phyloP scores from a whole-genome alignment of 1,140 invertebrate genomes.

The Ostrea edulis region DNA sequence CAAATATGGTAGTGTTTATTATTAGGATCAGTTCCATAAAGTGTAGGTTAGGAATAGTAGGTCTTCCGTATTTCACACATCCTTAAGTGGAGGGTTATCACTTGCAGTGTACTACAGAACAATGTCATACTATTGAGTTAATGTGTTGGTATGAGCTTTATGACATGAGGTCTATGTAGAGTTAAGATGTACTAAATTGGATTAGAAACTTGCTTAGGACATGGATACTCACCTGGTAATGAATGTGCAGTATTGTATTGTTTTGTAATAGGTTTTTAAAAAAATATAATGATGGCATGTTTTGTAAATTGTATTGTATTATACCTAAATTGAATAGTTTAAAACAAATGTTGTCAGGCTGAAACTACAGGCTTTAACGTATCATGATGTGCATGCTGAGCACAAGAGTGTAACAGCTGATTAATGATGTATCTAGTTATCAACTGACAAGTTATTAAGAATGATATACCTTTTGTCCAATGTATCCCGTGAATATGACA shows the following conservation, averaged over 20 bases:
- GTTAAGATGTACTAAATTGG: not conserved
- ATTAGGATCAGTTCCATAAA: not conserved
- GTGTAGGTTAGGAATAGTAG: not conserved
- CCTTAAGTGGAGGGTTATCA: conserved; percentile 14
- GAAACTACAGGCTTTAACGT: not conserved
- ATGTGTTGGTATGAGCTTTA: not conserved
- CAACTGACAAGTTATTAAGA: not conserved
- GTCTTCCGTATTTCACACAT: conserved; percentile 38
- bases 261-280: too few relatives aligned
- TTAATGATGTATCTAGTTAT: not conserved
- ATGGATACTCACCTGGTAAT: not conserved
- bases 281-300: too few relatives aligned
- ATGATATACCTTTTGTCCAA: not conserved
- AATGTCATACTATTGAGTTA: not conserved
- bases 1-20: not conserved
- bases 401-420: not conserved
- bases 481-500: not conserved
- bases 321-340: not conserved
- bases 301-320: not conserved
- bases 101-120: not conserved
- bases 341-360: not conserved
- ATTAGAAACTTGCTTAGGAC: not conserved
- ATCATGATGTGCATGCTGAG: not conserved
- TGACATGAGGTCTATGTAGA: not conserved
- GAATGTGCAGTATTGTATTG: too few relatives aligned